Base-by-base conservation (phyloP, 2,888 invertebrate genomes). In the Ichneumoninae sp. region DNA sequence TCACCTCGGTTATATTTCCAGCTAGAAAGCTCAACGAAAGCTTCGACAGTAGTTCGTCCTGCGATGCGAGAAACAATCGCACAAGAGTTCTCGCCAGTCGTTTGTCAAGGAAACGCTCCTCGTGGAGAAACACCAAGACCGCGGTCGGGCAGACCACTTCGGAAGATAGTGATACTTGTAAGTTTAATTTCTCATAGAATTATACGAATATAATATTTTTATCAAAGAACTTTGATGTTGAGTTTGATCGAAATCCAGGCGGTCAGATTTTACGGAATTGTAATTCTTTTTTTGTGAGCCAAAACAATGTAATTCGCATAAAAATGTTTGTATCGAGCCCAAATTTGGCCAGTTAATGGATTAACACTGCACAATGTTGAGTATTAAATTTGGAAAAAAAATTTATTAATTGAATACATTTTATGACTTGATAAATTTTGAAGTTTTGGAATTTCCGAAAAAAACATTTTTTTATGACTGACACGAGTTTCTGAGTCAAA, bases 1-100 rank as follows among this genome's bases (percentile, higher is more conserved):
- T 94, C 85, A 94, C 94, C 1, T 94, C 94, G 2, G 93, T 94
- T 19, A 91, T 94, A 74, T 94, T 94, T 85, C 94, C 94, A 10
- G 93, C 94, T 6, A 90, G 92, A 74, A 89, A 91, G 81, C 88
- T 93, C 80, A 93, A 92, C 84, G 93, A 93, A 44, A 93, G 93
- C 79, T 92, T 92, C 76, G 93, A 92, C 66, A 93, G 93, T 84
- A 92, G 92, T 40, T 93, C 94, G 26, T 94, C 94, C 10, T 92
- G 91, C 90, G 93, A 93, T 65, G 91, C 87, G 81, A 91, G 89
- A 68, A 92, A 90, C 85, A 93, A 91, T 44, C 93, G 93, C 63
- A 91, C 91, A 83, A 89, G 92, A 50, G 91, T 93, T 16, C 78
- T 93, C 60, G 90, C 91, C 5, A 92, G 90, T 82, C 91, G 92